These are phyloP conservation scores for Archaeoteleia sp. DNA, from an alignment of 2,888 invertebrate species.

Conservation along the genomic window DNA sequence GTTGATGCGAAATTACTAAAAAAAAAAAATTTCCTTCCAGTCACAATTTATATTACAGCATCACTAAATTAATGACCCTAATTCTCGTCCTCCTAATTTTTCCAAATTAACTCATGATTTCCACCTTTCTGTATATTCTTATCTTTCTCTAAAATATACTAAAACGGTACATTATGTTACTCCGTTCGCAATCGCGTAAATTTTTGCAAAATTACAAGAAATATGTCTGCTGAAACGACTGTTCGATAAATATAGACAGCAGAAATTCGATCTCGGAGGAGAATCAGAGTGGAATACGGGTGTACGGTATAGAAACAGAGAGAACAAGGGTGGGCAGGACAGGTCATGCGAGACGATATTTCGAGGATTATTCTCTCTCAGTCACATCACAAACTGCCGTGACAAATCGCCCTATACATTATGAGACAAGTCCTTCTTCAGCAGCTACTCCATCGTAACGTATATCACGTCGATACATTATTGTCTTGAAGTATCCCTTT, in stretches of 20 bases:
- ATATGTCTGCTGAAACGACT: constrained; percentile 35
- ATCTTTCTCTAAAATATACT: too few relatives aligned
- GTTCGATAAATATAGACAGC: constrained; percentile 40
- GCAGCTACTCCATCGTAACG: constrained; percentile 62
- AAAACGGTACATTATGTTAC: too few relatives aligned
- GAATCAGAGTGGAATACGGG: constrained; percentile 18
- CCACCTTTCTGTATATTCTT: too few relatives aligned
- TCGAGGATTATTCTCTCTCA: constrained; percentile 70
- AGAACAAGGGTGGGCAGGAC: constrained; percentile 39
- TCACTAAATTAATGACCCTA: too few relatives aligned
- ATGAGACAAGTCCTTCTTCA: constrained; percentile 70
- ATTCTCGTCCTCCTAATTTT: too few relatives aligned
- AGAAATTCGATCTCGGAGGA: constrained; percentile 32
- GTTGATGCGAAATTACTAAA: too few relatives aligned
- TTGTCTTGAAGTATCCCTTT: constrained; percentile 50
- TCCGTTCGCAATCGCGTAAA: too few relatives aligned
- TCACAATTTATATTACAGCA: too few relatives aligned
- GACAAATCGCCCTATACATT: constrained; percentile 73
- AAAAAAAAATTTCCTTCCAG: too few relatives aligned
- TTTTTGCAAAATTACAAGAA: constrained; percentile 17
- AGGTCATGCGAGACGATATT: constrained; percentile 64
- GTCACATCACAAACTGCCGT: constrained; percentile 71
- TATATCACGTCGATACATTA: constrained; percentile 71
- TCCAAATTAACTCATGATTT: too few relatives aligned
- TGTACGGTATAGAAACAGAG: constrained; percentile 22